Base-by-base conservation (phyloP, 2,113 vertebrate genomes). In the Tyto alba region DNA sequence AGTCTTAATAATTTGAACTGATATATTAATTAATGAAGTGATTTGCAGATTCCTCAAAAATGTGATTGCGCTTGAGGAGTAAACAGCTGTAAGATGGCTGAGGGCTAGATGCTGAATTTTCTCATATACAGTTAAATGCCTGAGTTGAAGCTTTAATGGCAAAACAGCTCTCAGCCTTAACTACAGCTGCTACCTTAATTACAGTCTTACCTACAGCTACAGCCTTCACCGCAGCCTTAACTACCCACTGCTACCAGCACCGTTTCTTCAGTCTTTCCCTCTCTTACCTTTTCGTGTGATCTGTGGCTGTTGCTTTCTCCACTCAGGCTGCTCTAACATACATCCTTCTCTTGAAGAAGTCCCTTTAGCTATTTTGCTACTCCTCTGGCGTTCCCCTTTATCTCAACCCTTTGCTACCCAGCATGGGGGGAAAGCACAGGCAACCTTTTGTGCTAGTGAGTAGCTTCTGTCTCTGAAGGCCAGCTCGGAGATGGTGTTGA, bases 371-470 rank as follows among this genome's bases (percentile, higher is more conserved):
- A 0, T 85, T 93, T 78, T 83, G 34, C 68, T 81, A 1, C 64
- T 92, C 43, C 36, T 94, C 47, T 89, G 62, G 34, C 3, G 1
- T 87, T 93, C 43, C 32, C 27, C 85, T 95, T 95, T 41, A 63
- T 86, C 87, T 95, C 53, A 96, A 23, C 56, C 48, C 68, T 92
- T 92, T 75, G 80, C 34, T 92, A 20, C 76, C 17, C 80, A 89
- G 83, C 34, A 52, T 38, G 34, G 30, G 29, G 59, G 34, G 5
- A 77, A 91, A 47, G 63, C 56, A 71, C 56, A 63, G 56, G 30
- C 34, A 77, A 71, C 62, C 63, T 23, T 93, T 63, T 69, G 66
- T 7, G 2, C 13, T 69, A 34, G 22, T 45, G 53, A 17, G 23
- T 78, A 86, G 69, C 55, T 85, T 83, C 69, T 75, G 80, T 45